phyloP scores from a whole-genome alignment of 2,113 vertebrate genomes.

The Entelurus aequoreus region DNA sequence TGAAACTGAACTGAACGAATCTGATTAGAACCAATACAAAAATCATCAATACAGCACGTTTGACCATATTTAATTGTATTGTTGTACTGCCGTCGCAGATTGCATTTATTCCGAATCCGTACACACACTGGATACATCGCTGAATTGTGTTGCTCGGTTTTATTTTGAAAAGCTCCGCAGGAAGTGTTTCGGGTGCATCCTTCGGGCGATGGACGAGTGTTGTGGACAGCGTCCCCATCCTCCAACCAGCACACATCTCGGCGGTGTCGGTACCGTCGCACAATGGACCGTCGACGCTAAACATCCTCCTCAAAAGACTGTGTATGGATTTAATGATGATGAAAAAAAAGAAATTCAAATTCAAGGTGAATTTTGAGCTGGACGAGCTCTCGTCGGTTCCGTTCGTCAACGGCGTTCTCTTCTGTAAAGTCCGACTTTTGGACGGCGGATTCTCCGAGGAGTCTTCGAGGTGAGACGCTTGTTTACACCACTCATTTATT shows the following conservation, averaged over 20 bases:
- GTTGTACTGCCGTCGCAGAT: too few relatives aligned
- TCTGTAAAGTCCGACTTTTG: conserved; percentile 94
- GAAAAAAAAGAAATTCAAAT: conserved; percentile 98
- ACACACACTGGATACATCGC: too few relatives aligned
- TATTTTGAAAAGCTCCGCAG: conserved; percentile 22
- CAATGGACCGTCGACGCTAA: conserved; percentile 24
- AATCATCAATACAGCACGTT: too few relatives aligned
- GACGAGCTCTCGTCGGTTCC: conserved; percentile 95
- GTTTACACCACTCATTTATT: neutral
- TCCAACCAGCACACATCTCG: conserved; percentile 18
- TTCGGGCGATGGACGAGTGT: neutral
- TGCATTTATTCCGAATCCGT: too few relatives aligned
- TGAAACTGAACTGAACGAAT: too few relatives aligned
- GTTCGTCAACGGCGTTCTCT: conserved; percentile 93
- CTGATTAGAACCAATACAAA: too few relatives aligned
- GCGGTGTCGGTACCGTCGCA: neutral
- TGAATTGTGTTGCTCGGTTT: neutral
- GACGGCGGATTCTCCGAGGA: conserved; percentile 92
- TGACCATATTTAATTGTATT: too few relatives aligned
- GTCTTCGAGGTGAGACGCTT: conserved; percentile 82
- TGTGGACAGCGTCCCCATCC: conserved; percentile 35
- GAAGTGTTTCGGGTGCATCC: rapidly evolving
- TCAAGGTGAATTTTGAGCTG: conserved; percentile 91
- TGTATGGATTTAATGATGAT: conserved; percentile 87
- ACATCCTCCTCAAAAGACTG: conserved; percentile 18